phyloP scores from a whole-genome alignment of 2,113 vertebrate species.

The Silurus asotus region DNA sequence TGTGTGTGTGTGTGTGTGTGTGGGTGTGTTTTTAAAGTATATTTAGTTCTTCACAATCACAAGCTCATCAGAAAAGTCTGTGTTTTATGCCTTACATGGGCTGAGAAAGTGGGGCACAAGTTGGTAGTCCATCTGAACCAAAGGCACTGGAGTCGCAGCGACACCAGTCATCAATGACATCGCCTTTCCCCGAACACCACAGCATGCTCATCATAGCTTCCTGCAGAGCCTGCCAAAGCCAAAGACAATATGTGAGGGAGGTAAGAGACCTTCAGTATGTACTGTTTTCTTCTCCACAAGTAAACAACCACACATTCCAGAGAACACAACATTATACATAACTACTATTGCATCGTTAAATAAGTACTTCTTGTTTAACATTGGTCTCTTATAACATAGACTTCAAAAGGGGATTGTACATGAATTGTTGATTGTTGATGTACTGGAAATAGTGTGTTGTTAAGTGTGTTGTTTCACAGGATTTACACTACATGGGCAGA shows the following conservation, averaged over 20 bases:
- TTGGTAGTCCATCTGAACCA: constrained; percentile 88
- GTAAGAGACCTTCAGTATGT: background rate
- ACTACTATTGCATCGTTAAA: background rate
- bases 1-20: background rate
- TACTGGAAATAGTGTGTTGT: background rate
- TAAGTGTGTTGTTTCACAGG: background rate
- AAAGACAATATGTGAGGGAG: constrained; percentile 26
- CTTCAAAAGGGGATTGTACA: background rate
- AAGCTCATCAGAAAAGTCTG: background rate
- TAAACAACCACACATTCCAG: background rate
- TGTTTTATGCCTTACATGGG: constrained; percentile 76
- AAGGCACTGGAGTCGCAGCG: constrained; percentile 95
- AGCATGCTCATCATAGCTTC: constrained; percentile 98
- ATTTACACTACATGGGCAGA: background rate
- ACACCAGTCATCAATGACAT: constrained; percentile 98
- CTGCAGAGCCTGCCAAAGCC: constrained; percentile 81
- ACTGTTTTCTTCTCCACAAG: background rate
- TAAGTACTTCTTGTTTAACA: background rate
- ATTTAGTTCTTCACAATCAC: background rate
- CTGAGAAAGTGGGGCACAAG: constrained; percentile 91
- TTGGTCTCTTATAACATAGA: no score
- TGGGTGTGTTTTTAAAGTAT: background rate
- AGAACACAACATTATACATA: background rate
- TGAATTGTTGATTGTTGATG: background rate
- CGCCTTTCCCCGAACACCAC: constrained; percentile 94